A percentile compares a stretch with the other conserved stretches of the same genome.
These are phyloP conservation scores for Gymnocypris eckloni DNA, from an alignment of 2,797 vertebrate species.

Conservation along the genomic window DNA sequence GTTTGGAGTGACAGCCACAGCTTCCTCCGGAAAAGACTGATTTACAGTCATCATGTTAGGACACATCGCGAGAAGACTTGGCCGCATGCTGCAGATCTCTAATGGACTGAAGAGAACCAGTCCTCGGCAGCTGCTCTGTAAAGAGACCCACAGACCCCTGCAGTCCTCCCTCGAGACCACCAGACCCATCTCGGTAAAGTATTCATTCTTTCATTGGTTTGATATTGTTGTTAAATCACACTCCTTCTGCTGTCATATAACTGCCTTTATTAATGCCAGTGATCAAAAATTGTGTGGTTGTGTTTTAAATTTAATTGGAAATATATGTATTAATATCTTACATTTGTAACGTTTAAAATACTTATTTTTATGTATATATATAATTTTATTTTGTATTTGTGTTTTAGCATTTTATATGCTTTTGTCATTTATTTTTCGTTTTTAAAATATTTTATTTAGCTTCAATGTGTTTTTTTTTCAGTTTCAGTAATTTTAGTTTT, in stretches of 20 bases:
- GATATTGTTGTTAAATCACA: too few species aligned
- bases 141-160: neutral
- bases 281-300: neutral
- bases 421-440: too few species aligned
- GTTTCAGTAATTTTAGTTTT: neutral
- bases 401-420: too few species aligned
- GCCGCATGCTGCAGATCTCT: neutral
- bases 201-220: neutral
- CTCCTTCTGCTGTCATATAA: neutral
- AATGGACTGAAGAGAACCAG: conserved; percentile 27
- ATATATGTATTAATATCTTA: neutral
- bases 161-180: conserved; percentile 19
- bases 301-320: neutral
- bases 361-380: too few species aligned
- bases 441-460: neutral
- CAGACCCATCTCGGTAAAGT: conserved; percentile 67
- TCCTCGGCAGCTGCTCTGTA: conserved; percentile 11
- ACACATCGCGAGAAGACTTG: conserved; percentile 58
- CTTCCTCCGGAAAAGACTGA: neutral
- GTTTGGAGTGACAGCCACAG: neutral
- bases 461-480: neutral
- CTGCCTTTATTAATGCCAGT: neutral
- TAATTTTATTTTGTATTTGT: too few species aligned
- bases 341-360: too few species aligned
- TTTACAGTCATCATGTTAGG: conserved; percentile 38